A percentile compares a stretch with the other conserved stretches of the same genome.
Evolutionary conservation across 2,888 invertebrate species (phyloP).

Genomic region (Yponomeuta sedellus): DNA sequence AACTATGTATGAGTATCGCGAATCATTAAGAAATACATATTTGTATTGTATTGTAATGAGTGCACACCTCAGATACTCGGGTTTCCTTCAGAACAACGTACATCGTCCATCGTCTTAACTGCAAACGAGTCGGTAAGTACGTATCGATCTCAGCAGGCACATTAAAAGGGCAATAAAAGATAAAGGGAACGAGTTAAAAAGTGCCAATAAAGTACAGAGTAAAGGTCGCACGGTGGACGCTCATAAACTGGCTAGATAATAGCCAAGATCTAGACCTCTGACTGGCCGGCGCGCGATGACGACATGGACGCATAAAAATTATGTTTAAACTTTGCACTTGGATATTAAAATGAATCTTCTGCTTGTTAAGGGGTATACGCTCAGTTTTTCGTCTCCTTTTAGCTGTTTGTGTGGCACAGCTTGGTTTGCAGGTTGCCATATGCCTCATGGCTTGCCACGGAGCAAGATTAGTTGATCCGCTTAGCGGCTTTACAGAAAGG

Average conservation of each 20-base stretch:
- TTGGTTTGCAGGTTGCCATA: too few relatives aligned
- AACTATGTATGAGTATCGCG: too few relatives aligned
- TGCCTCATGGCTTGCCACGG: too few relatives aligned
- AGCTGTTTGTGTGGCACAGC: too few relatives aligned
- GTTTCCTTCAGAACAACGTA: too few relatives aligned
- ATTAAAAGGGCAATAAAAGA: slow-evolving; percentile 10
- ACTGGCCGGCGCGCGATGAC: neutral
- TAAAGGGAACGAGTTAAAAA: slow-evolving; percentile 6
- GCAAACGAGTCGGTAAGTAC: neutral
- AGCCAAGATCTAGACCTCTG: slow-evolving; percentile 7
- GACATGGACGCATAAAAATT: neutral
- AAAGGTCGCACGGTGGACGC: neutral
- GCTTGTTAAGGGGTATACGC: neutral
- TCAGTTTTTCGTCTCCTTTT: too few relatives aligned
- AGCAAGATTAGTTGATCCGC: too few relatives aligned
- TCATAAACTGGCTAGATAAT: slow-evolving; percentile 3
- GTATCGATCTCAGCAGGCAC: neutral
- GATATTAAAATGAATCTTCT: neutral
- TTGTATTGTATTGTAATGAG: too few relatives aligned
- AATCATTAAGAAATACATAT: too few relatives aligned
- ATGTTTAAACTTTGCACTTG: neutral
- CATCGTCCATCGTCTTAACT: neutral
- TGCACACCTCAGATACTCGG: too few relatives aligned
- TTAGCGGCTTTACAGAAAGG: too few relatives aligned
- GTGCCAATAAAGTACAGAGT: neutral